These are phyloP conservation scores for Martes flavigula DNA, from an alignment of 2,797 vertebrate species.

Conservation along the genomic window DNA sequence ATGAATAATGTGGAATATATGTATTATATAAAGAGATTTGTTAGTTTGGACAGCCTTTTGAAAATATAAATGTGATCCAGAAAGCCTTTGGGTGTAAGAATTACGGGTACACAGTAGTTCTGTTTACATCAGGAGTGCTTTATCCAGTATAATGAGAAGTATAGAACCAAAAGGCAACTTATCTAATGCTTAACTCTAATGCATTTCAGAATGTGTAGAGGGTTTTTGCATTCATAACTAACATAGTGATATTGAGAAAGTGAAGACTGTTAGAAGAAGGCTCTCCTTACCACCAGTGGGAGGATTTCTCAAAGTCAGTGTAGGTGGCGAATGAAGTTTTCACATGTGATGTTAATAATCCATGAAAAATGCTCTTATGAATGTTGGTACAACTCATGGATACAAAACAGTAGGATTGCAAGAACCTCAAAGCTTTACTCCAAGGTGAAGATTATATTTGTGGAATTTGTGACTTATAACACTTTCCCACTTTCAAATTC, in stretches of 20 bases:
- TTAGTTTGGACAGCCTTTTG: conserved; percentile 13
- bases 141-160: neutral
- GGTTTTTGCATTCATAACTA: neutral
- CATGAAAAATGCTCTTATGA: neutral
- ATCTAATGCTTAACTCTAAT: neutral
- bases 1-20: neutral
- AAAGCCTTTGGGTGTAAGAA: neutral
- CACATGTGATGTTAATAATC: neutral
- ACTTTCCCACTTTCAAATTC: neutral
- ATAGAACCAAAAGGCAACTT: neutral
- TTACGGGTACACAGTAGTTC: neutral
- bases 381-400: neutral
- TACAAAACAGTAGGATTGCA: neutral
- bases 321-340: neutral
- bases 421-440: conserved; percentile 9
- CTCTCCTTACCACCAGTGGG: neutral
- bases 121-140: neutral
- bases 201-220: neutral
- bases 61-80: neutral
- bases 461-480: neutral
- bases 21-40: neutral
- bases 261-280: conserved; percentile 15
- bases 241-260: neutral
- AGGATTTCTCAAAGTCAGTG: neutral
- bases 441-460: neutral